Evolutionary conservation across 2,888 invertebrate species (phyloP).

Genomic region (Drosophila robusta): DNA sequence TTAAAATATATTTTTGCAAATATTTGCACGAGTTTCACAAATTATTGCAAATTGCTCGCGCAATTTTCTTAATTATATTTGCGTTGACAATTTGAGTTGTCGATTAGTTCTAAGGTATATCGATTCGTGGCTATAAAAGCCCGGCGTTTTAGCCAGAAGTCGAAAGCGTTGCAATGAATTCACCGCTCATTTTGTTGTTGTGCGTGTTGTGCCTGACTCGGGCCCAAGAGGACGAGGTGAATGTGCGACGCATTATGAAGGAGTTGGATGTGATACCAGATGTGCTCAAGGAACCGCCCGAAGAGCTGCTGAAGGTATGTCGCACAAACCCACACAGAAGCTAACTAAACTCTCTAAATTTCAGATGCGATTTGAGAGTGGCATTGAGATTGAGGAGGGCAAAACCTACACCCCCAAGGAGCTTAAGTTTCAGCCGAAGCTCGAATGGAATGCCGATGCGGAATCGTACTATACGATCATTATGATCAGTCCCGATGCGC

Average conservation of each 20-base stretch:
- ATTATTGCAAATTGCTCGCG: constrained; percentile 53
- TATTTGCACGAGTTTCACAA: constrained; percentile 51
- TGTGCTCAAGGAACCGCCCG: constrained; percentile 65
- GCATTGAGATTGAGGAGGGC: constrained; percentile 87
- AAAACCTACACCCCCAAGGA: constrained; percentile 90
- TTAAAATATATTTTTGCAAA: constrained; percentile 45
- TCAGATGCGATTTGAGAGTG: constrained; percentile 72
- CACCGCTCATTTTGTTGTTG: constrained; percentile 16
- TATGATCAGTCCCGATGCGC: constrained; percentile 92
- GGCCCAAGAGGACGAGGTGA: constrained; percentile 43
- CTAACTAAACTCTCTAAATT: not conserved
- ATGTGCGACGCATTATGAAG: constrained; percentile 59
- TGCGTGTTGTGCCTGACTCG: constrained; percentile 11
- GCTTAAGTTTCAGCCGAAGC: constrained; percentile 71
- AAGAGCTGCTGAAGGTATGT: constrained; percentile 59
- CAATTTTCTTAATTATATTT: constrained; percentile 69
- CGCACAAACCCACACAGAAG: fast-evolving
- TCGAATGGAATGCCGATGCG: constrained; percentile 73
- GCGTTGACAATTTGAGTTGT: constrained; percentile 40
- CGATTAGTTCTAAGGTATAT: constrained; percentile 38
- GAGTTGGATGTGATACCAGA: constrained; percentile 71
- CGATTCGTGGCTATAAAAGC: constrained; percentile 55
- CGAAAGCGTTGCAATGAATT: constrained; percentile 43
- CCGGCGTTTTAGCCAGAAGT: constrained; percentile 5
- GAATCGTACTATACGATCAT: constrained; percentile 73